Percentiles rank a stretch among this genome's conserved stretches.
These are phyloP conservation scores for Cenopis cana DNA, from an alignment of 2,888 invertebrate genomes.

Conservation along the genomic window DNA sequence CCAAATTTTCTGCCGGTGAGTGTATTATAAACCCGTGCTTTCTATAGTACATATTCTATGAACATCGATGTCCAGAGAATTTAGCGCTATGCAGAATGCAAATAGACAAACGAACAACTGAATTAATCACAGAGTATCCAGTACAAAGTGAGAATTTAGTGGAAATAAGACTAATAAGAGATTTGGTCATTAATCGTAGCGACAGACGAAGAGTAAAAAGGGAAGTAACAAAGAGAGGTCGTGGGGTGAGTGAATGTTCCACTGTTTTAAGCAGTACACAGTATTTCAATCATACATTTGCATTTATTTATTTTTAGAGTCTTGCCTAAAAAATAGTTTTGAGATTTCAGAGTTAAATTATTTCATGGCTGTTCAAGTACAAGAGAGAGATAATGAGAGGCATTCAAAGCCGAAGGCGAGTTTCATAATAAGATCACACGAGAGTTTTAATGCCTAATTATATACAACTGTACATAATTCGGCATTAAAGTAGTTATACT, in stretches of 20 bases:
- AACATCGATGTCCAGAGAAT: slow-evolving; percentile 16
- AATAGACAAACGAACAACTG: slow-evolving; percentile 21
- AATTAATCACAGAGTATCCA: slow-evolving; percentile 32
- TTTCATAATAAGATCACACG: no score
- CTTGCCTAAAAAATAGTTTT: no score
- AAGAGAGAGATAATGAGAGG: no score
- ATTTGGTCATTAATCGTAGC: slow-evolving; percentile 34
- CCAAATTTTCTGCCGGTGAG: no score
- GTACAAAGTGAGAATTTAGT: slow-evolving; percentile 37
- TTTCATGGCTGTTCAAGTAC: no score
- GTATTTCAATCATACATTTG: not conserved
- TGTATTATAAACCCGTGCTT: not conserved
- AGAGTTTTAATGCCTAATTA: no score
- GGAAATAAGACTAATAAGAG: slow-evolving; percentile 23
- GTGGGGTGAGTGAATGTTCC: not conserved
- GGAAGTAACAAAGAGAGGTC: slow-evolving; percentile 4
- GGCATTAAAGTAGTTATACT: no score
- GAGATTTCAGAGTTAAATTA: no score
- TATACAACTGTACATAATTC: no score
- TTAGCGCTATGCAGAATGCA: slow-evolving; percentile 37
- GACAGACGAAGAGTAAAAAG: slow-evolving; percentile 4
- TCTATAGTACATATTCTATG: slow-evolving; percentile 17
- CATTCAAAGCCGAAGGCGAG: no score
- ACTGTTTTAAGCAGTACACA: not conserved
- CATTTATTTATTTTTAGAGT: no score